These are phyloP conservation scores for Aphelinus atriplicis DNA, from an alignment of 1,140 invertebrate genomes.

Conservation along the genomic window DNA sequence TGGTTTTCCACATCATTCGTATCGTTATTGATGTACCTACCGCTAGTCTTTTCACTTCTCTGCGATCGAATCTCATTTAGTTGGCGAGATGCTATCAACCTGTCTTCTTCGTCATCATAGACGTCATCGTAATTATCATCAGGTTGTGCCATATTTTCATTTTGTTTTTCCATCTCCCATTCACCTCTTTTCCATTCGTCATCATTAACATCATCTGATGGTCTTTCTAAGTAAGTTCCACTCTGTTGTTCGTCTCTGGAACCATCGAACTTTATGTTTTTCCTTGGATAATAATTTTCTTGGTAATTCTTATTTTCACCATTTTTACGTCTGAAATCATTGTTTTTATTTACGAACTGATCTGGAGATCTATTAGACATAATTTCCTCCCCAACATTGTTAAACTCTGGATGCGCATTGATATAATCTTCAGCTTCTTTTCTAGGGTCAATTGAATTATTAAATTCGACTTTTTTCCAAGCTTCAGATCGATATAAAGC, in stretches of 20 bases:
- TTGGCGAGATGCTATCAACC: constrained; percentile 42
- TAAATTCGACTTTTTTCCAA: constrained; percentile 62
- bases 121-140: constrained; percentile 52
- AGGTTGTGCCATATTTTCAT: constrained; percentile 47
- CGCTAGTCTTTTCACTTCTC: constrained; percentile 45
- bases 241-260: constrained; percentile 32
- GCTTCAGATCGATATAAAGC: constrained; percentile 62
- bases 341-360: background rate
- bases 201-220: constrained; percentile 30
- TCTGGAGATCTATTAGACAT: background rate
- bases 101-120: constrained; percentile 38
- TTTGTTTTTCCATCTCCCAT: constrained; percentile 46
- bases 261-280: constrained; percentile 41
- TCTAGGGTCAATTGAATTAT: constrained; percentile 59
- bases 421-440: constrained; percentile 60
- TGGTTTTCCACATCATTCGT: constrained; percentile 43
- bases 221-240: constrained; percentile 42
- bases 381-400: constrained; percentile 11
- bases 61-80: constrained; percentile 50
- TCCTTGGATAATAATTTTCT: constrained; percentile 39
- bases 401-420: constrained; percentile 46
- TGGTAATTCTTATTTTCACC: background rate
- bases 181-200: constrained; percentile 47
- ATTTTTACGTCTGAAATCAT: constrained; percentile 5
- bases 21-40: constrained; percentile 38